Base-by-base conservation (phyloP, 1,140 invertebrate species). In the Contarinia nasturtii region DNA sequence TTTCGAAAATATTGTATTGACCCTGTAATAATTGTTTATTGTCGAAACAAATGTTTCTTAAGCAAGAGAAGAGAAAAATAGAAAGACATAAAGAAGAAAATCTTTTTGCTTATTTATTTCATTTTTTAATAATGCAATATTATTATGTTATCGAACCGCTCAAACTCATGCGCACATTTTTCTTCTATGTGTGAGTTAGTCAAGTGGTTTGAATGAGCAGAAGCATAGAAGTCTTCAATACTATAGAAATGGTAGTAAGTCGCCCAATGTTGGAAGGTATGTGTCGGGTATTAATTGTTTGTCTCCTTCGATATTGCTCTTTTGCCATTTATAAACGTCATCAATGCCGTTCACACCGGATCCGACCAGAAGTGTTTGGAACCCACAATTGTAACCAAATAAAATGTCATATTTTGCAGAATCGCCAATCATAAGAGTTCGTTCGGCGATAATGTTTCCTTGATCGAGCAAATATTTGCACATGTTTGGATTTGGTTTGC, bases 321-420 rank as follows among this genome's bases (percentile, higher is more conserved):
- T 51, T 50, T 71, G 70, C 67, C 75, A 80, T 33, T 67, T 60
- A 27, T 74, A 62, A 4, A 88, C 64, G 51, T 90, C 78, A 18
- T 75, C 69, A 1, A 75, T 50, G 5, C 66, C 72, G 17, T 83
- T 86, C 2, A 91, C 80, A 8, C 90, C 90, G 17, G 80, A 77
- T 33, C 90, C 63, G 1, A 94, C 88, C 1, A 93, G 66, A 0
- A 94, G 57, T 1, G 88, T 92, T 64, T 80, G 75, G 53, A 91
- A 80, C 4, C 82, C 82, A 60, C 85, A 88, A 47, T 79, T 71
- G 20, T 73, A 79, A 10, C 87, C 91, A 50, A 95, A 72, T 17
- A 85, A 62, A 51, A 95, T 93, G 57, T 95, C 90, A 0, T 89
- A 92, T 56, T 88, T 90, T 44, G 79, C 77, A 49, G 86, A 80